These are phyloP conservation scores for Collichthys lucidus DNA, from an alignment of 2,113 vertebrate genomes.

Conservation along the genomic window DNA sequence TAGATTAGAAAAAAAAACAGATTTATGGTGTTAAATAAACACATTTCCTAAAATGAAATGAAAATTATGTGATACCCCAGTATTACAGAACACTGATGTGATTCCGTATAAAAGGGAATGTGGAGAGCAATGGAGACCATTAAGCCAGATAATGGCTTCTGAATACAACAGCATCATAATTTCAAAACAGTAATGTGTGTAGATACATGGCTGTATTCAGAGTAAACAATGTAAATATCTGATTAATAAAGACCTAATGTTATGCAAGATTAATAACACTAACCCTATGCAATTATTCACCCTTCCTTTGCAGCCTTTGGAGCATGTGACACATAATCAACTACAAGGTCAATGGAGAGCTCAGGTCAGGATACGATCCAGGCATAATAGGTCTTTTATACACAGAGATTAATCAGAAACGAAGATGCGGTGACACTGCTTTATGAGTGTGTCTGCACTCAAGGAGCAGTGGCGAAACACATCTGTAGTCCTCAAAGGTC, in stretches of 20 bases:
- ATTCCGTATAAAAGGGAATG: slow-evolving; percentile 23
- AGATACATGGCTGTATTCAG: slow-evolving; percentile 32
- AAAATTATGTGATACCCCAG: background rate
- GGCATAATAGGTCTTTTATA: slow-evolving; percentile 68
- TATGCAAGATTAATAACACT: slow-evolving; percentile 67
- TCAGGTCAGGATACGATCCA: slow-evolving; percentile 50
- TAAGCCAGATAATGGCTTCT: slow-evolving; percentile 37
- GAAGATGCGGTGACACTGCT: slow-evolving; percentile 62
- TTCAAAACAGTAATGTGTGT: slow-evolving; percentile 39
- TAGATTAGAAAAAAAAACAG: background rate
- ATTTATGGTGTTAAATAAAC: background rate
- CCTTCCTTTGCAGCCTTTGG: slow-evolving; percentile 48
- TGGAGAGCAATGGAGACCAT: slow-evolving; percentile 20
- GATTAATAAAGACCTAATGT: slow-evolving; percentile 64
- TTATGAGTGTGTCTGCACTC: slow-evolving; percentile 63
- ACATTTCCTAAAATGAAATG: background rate
- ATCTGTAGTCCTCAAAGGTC: slow-evolving; percentile 67
- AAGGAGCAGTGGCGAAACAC: slow-evolving; percentile 40
- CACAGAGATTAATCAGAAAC: slow-evolving; percentile 71
- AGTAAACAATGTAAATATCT: slow-evolving; percentile 51
- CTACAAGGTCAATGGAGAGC: slow-evolving; percentile 71
- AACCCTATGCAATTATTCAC: slow-evolving; percentile 56
- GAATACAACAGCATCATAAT: slow-evolving; percentile 38
- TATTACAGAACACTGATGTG: slow-evolving; percentile 3
- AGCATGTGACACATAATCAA: slow-evolving; percentile 69